Base-by-base conservation (phyloP, 2,888 invertebrate genomes). In the Homarus gammarus region DNA sequence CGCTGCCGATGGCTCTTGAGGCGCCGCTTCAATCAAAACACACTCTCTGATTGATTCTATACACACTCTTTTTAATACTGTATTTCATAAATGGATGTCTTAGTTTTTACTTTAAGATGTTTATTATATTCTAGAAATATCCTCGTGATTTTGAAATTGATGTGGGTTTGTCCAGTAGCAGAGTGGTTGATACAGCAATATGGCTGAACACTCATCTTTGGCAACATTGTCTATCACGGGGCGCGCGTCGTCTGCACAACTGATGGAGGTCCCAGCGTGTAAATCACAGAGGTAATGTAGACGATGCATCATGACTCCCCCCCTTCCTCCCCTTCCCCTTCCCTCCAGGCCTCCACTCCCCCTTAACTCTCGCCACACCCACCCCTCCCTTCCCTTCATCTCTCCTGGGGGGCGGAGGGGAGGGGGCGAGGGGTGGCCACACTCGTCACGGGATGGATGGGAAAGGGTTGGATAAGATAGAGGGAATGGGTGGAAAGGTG, bases 281-380 rank as follows among this genome's bases (percentile, higher is more conserved):
- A 87, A 87, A 87, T 87, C 87, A 87, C 87, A 51, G 73, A 79
- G 87, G 87, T 87, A 87, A 87, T 87, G 87, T 87, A 87, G 73
- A 87, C 81, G 81, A 87, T 87, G 81, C 87, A 87, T 87, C 87
- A 87, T 87, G 72, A 36, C 36, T 27, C 78, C 77, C 72, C 49
- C 33, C 68, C 27, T 33, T 70, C 85, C 49, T 38, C 22, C 22
- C 33, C 31, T 38, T n/a, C 77, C 38, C 61, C 33, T 64, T n/a
- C 38, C 78, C 31, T 18, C 68, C 18, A n/a, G 27, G n/a, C 31
- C 18, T 18, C 27, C 81, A 8, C 68, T 27, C 68, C 64, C 33
- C 38, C 40, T 38, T 27, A 3, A 33, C 15, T 40, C 10, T 18
- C 36, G 1, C 10, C 82, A 27, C 83, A 31, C 40, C 44, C 72